phyloP scores from a whole-genome alignment of 2,888 invertebrate genomes.

The Nephrotoma guestfalica region DNA sequence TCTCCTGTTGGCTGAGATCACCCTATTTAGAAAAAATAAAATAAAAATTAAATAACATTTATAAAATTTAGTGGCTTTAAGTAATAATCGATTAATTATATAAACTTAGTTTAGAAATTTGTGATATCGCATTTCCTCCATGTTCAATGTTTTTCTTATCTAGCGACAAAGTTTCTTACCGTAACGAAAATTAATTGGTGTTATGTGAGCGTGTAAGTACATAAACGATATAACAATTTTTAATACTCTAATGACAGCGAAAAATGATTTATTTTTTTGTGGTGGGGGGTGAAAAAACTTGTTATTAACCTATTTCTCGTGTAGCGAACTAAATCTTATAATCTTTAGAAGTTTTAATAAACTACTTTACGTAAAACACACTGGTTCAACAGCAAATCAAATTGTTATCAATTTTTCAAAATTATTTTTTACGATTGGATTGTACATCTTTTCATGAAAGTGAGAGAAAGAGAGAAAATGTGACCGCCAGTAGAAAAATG shows the following conservation, averaged over 20 bases:
- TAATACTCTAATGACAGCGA: not conserved
- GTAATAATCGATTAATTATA: not conserved
- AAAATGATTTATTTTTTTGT: not conserved
- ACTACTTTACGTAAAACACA: no score
- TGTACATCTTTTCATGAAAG: no score
- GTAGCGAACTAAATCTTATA: no score
- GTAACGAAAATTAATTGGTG: not conserved
- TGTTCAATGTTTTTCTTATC: not conserved
- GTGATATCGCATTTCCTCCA: not conserved
- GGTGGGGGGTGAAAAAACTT: not conserved
- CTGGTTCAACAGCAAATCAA: no score
- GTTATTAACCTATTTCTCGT: no score
- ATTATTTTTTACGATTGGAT: no score
- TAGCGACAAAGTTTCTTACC: not conserved
- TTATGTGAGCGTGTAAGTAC: not conserved
- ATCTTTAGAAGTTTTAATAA: no score
- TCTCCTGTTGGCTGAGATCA: constrained; percentile 63
- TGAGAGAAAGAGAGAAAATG: no score
- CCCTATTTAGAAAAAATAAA: constrained; percentile 40
- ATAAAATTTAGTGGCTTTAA: not conserved
- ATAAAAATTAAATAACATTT: constrained; percentile 6
- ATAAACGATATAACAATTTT: not conserved
- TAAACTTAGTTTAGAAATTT: not conserved
- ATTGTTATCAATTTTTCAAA: no score
- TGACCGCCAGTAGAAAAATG: no score